Evolutionary conservation across 2,888 invertebrate genomes (phyloP).

Genomic region (Machimus rusticus): DNA sequence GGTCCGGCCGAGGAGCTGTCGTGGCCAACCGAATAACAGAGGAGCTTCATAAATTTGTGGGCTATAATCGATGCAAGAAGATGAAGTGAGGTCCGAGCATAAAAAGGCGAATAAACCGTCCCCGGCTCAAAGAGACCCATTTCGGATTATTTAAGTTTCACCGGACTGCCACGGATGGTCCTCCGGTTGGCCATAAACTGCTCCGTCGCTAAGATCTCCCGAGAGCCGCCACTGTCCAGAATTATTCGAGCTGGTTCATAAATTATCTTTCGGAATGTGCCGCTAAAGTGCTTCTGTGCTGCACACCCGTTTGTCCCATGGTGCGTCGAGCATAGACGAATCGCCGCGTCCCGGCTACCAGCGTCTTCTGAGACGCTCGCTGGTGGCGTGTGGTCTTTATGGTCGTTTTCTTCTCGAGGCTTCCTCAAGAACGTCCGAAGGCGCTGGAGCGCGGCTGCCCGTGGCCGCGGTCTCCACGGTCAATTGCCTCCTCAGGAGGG

Average conservation of each 20-base stretch:
- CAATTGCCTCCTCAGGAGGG: background rate
- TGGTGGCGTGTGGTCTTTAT: conserved; percentile 10
- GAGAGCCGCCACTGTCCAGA: conserved; percentile 19
- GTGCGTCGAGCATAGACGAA: conserved; percentile 12
- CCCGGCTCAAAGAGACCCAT: background rate
- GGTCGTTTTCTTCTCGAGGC: background rate
- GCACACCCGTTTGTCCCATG: background rate
- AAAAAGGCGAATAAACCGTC: background rate
- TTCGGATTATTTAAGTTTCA: background rate
- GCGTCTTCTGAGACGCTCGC: background rate
- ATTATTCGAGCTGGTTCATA: conserved; percentile 18
- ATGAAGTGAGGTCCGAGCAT: background rate
- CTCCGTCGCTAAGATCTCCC: background rate
- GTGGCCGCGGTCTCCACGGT: background rate
- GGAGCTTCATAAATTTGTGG: conserved; percentile 16
- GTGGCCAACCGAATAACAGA: conserved; percentile 1
- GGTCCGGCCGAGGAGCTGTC: background rate
- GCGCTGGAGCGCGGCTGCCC: background rate
- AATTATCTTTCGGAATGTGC: conserved; percentile 43
- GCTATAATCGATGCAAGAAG: conserved; percentile 20
- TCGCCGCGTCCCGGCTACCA: conserved; percentile 9
- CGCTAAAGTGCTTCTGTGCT: conserved; percentile 41
- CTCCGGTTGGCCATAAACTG: background rate
- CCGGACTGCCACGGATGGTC: background rate
- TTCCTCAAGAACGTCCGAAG: background rate